A percentile compares a stretch with the other conserved stretches of the same genome.
Conservation (phyloP, 2,888 invertebrate genomes). For the Silvanus unidentatus region DNA sequence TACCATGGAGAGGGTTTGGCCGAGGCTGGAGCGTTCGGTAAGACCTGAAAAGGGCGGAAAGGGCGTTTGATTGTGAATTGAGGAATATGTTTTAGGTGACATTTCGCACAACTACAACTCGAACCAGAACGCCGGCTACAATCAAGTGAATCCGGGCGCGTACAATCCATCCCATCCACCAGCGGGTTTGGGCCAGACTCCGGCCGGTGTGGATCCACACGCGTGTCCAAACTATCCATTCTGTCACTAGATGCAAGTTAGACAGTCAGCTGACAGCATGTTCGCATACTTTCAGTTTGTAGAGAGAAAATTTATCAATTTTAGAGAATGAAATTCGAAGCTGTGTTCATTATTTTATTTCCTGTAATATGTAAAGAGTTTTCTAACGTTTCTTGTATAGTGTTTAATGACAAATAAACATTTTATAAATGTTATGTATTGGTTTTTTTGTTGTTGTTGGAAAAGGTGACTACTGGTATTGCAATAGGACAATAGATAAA, state of each 20-base stretch:
- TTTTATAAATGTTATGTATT: constrained; percentile 4
- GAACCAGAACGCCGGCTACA: constrained; percentile 19
- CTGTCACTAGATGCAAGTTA: constrained; percentile 37
- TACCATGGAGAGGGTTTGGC: constrained; percentile 46
- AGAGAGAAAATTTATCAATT: constrained; percentile 5
- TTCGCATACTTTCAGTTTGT: constrained; percentile 8
- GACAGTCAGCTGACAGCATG: constrained; percentile 34
- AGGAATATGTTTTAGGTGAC: neutral
- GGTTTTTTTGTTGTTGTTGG: no score
- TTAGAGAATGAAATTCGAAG: constrained; percentile 1
- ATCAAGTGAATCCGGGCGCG: constrained; percentile 22
- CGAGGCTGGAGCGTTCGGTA: constrained; percentile 26
- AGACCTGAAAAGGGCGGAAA: constrained; percentile 5
- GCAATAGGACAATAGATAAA: neutral
- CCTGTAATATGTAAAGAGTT: constrained; percentile 1
- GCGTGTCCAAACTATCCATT: constrained; percentile 46
- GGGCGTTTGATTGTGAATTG: neutral
- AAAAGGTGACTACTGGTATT: constrained; percentile 4
- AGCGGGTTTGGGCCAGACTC: constrained; percentile 32
- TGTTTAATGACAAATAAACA: constrained; percentile 5
- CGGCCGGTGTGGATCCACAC: constrained; percentile 44
- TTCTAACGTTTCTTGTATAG: constrained; percentile 3
- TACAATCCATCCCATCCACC: constrained; percentile 16
- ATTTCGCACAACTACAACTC: neutral
- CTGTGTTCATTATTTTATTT: constrained; percentile 7